Evolutionary conservation across 2,888 invertebrate species (phyloP).

Genomic region (Oxycera nigricornis): DNA sequence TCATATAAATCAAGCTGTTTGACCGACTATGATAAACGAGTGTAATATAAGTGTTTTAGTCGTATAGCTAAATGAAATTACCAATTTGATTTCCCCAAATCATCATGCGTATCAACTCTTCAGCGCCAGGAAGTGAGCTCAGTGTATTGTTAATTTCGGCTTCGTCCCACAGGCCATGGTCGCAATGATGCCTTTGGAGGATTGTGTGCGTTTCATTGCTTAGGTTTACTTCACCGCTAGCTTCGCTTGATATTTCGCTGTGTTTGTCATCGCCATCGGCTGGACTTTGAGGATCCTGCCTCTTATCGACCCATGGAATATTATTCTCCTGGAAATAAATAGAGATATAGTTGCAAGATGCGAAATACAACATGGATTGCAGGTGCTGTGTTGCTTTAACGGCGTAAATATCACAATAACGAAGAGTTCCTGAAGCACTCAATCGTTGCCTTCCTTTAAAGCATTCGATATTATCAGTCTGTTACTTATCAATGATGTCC

Average conservation of each 20-base stretch:
- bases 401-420: no score
- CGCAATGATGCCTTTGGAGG: conserved; percentile 55
- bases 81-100: conserved; percentile 55
- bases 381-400: no score
- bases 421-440: no score
- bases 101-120: conserved; percentile 54
- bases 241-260: conserved; percentile 58
- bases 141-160: conserved; percentile 58
- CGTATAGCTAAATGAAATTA: conserved; percentile 41
- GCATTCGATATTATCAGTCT: no score
- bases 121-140: conserved; percentile 52
- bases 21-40: background rate
- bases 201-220: conserved; percentile 58
- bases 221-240: conserved; percentile 58
- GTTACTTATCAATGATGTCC: no score
- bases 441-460: no score
- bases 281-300: no score
- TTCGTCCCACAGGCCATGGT: conserved; percentile 58
- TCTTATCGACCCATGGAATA: conserved; percentile 55
- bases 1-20: no score
- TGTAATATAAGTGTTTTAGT: background rate
- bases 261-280: conserved; percentile 57
- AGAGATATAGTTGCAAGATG: background rate
- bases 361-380: no score
- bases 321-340: conserved; percentile 57